Conservation (phyloP, 2,797 vertebrate species). For the Chelonia mydas region DNA sequence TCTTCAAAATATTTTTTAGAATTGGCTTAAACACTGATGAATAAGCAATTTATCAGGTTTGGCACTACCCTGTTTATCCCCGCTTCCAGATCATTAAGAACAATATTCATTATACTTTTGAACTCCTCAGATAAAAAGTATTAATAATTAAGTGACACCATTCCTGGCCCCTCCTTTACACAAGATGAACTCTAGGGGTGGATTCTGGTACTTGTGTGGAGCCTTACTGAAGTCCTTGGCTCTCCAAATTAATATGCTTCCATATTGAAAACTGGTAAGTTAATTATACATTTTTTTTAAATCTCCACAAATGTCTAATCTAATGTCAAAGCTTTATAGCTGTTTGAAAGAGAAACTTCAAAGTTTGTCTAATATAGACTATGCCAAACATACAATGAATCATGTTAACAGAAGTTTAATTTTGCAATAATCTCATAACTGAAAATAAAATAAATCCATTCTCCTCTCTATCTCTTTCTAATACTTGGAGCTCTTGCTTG, state of each 20-base stretch:
- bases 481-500: rapidly evolving
- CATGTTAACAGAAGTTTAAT: background rate
- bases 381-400: background rate
- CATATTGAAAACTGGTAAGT: rapidly evolving
- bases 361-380: background rate
- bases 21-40: background rate
- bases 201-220: rapidly evolving
- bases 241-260: background rate
- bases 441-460: background rate
- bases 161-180: background rate
- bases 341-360: background rate
- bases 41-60: background rate
- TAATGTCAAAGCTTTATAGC: background rate
- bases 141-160: background rate
- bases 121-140: background rate
- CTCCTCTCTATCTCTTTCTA: background rate
- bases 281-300: background rate
- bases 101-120: background rate
- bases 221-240: background rate
- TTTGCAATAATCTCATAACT: background rate
- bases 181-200: background rate
- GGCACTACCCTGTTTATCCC: background rate
- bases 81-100: constrained; percentile 4
- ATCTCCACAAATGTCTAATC: background rate
- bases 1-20: background rate